Conservation (phyloP, 2,797 vertebrate genomes). For the Artibeus jamaicensis region DNA sequence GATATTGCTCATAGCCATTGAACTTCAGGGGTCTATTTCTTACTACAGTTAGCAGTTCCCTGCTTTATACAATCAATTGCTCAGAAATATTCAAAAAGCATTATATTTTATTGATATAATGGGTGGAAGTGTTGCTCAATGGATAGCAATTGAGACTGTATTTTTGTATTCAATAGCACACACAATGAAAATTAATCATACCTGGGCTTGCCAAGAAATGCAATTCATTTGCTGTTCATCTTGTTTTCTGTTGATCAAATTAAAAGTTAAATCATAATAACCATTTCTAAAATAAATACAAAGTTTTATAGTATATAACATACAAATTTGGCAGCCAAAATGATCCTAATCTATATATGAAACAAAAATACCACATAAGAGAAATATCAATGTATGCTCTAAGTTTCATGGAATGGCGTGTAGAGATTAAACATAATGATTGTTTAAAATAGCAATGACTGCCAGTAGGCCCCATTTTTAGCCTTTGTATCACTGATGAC, state of each 20-base stretch:
- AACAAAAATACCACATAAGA: neutral
- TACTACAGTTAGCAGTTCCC: neutral
- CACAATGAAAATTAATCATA: conserved; percentile 27
- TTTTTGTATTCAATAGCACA: conserved; percentile 9
- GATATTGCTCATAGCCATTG: neutral
- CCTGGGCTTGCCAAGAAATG: neutral
- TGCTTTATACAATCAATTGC: neutral
- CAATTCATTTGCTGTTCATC: conserved; percentile 28
- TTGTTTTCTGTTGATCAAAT: conserved; percentile 39
- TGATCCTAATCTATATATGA: neutral
- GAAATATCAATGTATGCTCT: neutral
- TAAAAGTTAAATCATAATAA: conserved; percentile 38
- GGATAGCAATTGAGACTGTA: neutral
- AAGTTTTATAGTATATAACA: neutral
- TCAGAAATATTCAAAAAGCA: conserved; percentile 20
- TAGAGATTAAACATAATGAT: conserved; percentile 33
- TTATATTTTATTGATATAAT: neutral
- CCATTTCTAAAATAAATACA: neutral
- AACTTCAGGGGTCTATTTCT: neutral
- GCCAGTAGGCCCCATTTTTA: neutral
- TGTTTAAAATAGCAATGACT: conserved; percentile 4
- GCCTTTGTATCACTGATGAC: conserved; percentile 16
- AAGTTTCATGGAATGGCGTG: neutral
- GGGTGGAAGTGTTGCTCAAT: neutral
- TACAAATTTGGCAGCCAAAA: conserved; percentile 22